These are phyloP conservation scores for Cossypha caffra DNA, from an alignment of 2,797 vertebrate genomes.

Conservation along the genomic window DNA sequence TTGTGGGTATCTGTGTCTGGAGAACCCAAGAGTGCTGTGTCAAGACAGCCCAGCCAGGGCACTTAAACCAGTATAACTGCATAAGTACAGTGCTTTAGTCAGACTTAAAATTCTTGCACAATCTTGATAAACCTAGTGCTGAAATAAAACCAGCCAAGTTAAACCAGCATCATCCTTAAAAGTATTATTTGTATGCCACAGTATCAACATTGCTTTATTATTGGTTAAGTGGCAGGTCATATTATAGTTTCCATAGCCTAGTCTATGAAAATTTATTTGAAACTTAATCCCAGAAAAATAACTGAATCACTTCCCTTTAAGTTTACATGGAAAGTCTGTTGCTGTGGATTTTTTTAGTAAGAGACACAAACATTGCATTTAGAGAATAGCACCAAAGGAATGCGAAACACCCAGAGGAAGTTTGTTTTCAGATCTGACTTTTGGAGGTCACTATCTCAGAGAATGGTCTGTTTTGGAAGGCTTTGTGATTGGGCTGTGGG, in stretches of 20 bases:
- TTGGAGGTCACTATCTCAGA: background rate
- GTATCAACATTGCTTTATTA: background rate
- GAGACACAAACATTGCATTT: background rate
- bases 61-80: background rate
- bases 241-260: background rate
- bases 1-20: background rate
- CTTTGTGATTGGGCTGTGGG: background rate
- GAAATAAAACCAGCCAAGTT: background rate
- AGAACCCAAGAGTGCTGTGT: background rate
- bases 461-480: background rate
- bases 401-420: constrained; percentile 1
- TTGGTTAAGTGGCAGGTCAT: background rate
- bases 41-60: background rate
- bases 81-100: background rate
- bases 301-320: background rate
- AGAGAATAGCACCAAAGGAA: constrained; percentile 14
- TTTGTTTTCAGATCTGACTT: constrained; percentile 11
- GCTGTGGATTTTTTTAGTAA: constrained; percentile 15
- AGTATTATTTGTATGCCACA: background rate
- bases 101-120: background rate
- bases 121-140: background rate
- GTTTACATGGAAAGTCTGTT: background rate
- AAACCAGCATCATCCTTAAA: background rate
- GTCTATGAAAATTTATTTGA: background rate
- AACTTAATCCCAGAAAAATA: background rate